Conservation (phyloP, 2,113 vertebrate species). For the Alethe castanea region DNA sequence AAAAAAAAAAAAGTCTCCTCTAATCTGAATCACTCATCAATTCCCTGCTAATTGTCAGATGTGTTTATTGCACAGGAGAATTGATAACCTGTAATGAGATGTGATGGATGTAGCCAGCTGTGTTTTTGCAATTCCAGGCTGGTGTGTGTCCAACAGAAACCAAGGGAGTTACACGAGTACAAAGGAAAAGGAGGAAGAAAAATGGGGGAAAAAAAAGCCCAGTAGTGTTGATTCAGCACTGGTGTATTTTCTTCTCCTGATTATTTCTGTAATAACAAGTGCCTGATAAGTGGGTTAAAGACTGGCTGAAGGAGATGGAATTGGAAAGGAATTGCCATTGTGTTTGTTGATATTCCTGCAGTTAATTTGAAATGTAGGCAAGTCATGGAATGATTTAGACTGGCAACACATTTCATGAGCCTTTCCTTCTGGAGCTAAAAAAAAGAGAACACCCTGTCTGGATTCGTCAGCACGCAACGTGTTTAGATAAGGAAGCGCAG, state of each 20-base stretch:
- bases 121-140: constrained; percentile 32
- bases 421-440: not conserved
- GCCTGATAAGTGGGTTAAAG: constrained; percentile 52
- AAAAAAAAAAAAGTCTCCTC: not conserved
- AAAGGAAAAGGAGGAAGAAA: not conserved
- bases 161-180: not conserved
- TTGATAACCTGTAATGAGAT: constrained; percentile 52
- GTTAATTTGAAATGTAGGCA: constrained; percentile 19
- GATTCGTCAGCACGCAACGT: not conserved
- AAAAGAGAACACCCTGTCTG: not conserved
- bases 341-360: constrained; percentile 21
- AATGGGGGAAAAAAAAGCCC: not conserved
- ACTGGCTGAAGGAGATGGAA: not conserved
- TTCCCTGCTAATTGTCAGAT: constrained; percentile 53
- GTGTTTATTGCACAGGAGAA: constrained; percentile 40
- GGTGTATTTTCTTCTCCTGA: constrained; percentile 24
- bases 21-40: not conserved
- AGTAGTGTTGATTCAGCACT: constrained; percentile 47
- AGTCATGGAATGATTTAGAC: constrained; percentile 4
- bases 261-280: constrained; percentile 47
- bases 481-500: constrained; percentile 20
- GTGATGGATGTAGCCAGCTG: constrained; percentile 43
- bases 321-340: constrained; percentile 16
- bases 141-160: constrained; percentile 49
- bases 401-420: not conserved